These are phyloP conservation scores for Notiomystis cincta DNA, from an alignment of 2,113 vertebrate genomes.

Conservation along the genomic window DNA sequence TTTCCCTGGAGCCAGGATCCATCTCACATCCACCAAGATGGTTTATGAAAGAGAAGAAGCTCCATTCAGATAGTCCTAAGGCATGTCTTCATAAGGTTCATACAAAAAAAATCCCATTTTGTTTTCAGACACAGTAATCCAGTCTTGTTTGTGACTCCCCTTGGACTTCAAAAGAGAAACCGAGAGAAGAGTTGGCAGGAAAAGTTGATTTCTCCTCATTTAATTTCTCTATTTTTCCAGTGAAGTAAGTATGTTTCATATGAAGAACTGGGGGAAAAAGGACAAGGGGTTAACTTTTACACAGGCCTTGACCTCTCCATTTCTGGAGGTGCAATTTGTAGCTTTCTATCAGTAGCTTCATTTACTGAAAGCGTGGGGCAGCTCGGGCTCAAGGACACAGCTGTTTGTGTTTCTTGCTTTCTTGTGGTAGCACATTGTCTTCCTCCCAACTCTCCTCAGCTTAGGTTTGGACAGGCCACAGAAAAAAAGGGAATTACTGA, in stretches of 20 bases:
- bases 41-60: background rate
- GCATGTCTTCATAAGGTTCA: background rate
- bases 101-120: background rate
- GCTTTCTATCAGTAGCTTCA: background rate
- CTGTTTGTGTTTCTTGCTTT: background rate
- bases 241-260: background rate
- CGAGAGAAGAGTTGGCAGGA: background rate
- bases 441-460: background rate
- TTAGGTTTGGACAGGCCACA: background rate
- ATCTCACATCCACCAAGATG: rapidly evolving
- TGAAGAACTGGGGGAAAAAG: background rate
- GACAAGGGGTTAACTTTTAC: background rate
- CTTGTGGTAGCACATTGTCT: background rate
- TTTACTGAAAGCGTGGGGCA: background rate
- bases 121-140: background rate
- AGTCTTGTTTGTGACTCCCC: background rate
- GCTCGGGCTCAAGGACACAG: background rate
- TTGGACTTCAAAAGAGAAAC: background rate
- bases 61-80: background rate
- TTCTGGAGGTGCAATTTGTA: background rate
- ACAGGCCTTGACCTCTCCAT: background rate
- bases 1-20: background rate
- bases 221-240: background rate
- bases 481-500: background rate
- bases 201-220: background rate